A percentile compares a stretch with the other conserved stretches of the same genome.
phyloP scores from a whole-genome alignment of 2,113 vertebrate species.

The Sapajus apella region DNA sequence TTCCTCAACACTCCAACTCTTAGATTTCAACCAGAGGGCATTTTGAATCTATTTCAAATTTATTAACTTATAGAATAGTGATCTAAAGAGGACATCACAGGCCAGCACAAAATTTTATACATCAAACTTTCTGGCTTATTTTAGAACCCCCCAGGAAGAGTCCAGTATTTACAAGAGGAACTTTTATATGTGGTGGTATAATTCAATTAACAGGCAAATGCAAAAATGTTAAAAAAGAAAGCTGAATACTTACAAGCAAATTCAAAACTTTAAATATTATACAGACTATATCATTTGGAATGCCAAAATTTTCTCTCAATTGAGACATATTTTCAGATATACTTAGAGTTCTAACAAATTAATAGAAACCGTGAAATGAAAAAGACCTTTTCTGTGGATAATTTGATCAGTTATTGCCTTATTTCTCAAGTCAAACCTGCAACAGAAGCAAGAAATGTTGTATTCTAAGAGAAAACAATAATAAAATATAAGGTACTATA shows the following conservation, averaged over 20 bases:
- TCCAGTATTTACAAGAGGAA: not conserved
- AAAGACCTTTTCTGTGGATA: not conserved
- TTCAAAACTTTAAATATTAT: not conserved
- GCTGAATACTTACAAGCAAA: not conserved
- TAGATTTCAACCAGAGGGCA: not conserved
- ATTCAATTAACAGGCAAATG: conserved; percentile 11
- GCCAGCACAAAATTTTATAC: not conserved
- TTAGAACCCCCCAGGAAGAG: not conserved
- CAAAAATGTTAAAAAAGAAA: conserved; percentile 15
- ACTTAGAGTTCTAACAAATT: not conserved
- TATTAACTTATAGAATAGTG: not conserved
- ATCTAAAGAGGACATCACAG: not conserved
- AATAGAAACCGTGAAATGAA: not conserved
- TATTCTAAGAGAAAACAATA: not conserved
- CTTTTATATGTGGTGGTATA: not conserved
- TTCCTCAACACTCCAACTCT: not conserved
- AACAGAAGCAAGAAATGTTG: not conserved
- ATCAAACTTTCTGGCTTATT: conserved; percentile 4
- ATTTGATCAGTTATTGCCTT: not conserved
- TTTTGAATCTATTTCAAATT: not conserved
- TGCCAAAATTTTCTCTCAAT: not conserved
- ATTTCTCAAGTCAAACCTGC: not conserved
- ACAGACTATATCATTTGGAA: not conserved
- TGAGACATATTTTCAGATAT: not conserved
- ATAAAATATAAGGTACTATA: not conserved